These are phyloP conservation scores for Telenomus remus DNA, from an alignment of 1,140 invertebrate species.

Conservation along the genomic window DNA sequence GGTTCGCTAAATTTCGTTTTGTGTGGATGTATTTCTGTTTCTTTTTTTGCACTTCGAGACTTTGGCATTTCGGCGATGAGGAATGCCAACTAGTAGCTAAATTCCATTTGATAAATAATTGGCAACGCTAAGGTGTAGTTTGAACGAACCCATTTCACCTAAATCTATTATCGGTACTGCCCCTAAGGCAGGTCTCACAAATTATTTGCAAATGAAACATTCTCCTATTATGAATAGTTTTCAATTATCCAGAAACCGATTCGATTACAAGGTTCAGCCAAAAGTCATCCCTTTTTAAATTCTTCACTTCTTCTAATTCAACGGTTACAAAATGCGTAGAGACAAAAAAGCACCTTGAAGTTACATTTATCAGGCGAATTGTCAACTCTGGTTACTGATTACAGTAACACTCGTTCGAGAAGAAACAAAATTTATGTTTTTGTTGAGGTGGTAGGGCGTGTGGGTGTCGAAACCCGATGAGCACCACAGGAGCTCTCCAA, in stretches of 20 bases:
- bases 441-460: slow-evolving; percentile 72
- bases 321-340: no score
- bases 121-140: slow-evolving; percentile 35
- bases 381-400: slow-evolving; percentile 7
- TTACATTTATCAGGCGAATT: background rate
- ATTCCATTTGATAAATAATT: slow-evolving; percentile 43
- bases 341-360: background rate
- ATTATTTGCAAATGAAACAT: slow-evolving; percentile 18
- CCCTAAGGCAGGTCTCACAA: slow-evolving; percentile 17
- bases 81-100: slow-evolving; percentile 34
- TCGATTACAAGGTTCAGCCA: no score
- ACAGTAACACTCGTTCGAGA: slow-evolving; percentile 23
- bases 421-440: slow-evolving; percentile 69
- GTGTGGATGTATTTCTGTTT: background rate
- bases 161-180: slow-evolving; percentile 34
- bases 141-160: slow-evolving; percentile 20
- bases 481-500: slow-evolving; percentile 66
- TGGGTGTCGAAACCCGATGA: slow-evolving; percentile 73
- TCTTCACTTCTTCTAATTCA: no score
- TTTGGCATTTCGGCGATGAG: slow-evolving; percentile 8
- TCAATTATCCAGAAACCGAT: slow-evolving; percentile 10
- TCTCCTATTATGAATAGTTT: slow-evolving; percentile 6
- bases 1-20: slow-evolving; percentile 6
- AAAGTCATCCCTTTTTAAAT: no score
- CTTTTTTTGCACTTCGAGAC: background rate